Conservation (phyloP, 1,140 invertebrate species). For the Brachionus angularis region DNA sequence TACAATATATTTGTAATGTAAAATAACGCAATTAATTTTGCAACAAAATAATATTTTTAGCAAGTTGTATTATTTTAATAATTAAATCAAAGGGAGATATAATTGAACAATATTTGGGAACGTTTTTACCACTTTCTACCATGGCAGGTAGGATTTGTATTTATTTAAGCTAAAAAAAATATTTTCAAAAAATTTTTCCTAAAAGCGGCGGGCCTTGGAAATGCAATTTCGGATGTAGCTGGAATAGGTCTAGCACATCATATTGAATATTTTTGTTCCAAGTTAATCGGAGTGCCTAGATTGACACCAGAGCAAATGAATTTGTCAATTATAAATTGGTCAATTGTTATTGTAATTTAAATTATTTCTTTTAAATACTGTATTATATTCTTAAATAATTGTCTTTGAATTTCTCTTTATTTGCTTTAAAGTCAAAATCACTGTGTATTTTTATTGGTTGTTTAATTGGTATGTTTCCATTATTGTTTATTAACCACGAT, state of each 20-base stretch:
- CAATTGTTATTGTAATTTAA: constrained; percentile 14
- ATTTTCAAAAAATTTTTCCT: not conserved
- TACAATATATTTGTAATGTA: too few relatives aligned
- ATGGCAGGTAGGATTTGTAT: constrained; percentile 39
- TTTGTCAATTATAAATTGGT: constrained; percentile 7
- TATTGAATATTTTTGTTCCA: constrained; percentile 58
- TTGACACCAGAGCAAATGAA: constrained; percentile 39
- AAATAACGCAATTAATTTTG: too few relatives aligned
- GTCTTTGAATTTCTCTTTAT: not conserved
- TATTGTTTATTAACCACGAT: constrained; percentile 32
- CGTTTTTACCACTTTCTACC: constrained; percentile 12
- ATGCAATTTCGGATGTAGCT: constrained; percentile 37
- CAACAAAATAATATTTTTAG: not conserved
- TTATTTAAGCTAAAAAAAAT: not conserved
- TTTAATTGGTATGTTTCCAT: constrained; percentile 41
- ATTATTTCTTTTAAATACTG: not conserved
- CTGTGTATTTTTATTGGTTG: constrained; percentile 39
- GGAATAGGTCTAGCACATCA: constrained; percentile 36
- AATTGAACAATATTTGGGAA: constrained; percentile 31
- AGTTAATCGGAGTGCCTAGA: constrained; percentile 7
- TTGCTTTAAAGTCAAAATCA: constrained; percentile 26
- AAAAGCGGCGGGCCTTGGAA: constrained; percentile 43
- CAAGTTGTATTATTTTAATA: not conserved
- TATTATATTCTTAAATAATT: not conserved
- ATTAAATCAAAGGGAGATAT: constrained; percentile 35